Percentiles rank a stretch among this genome's conserved stretches.
These are phyloP conservation scores for Morone chrysops DNA, from an alignment of 2,113 vertebrate genomes.

Conservation along the genomic window DNA sequence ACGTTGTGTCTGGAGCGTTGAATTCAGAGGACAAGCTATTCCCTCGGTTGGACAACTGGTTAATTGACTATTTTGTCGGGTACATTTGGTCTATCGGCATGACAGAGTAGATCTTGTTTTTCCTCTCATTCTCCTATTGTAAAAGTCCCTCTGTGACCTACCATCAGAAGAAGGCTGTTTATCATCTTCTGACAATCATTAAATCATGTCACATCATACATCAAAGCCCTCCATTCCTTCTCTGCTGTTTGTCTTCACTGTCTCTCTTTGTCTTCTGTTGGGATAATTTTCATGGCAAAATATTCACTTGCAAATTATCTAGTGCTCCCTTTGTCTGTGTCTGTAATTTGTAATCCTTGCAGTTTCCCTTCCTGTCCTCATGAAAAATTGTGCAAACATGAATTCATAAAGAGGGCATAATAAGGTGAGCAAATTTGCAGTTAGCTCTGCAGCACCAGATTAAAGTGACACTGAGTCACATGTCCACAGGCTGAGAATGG, in stretches of 20 bases:
- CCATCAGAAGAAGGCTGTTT: constrained; percentile 28
- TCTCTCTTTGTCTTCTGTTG: constrained; percentile 7
- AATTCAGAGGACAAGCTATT: constrained; percentile 8
- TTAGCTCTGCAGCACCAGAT: constrained; percentile 18
- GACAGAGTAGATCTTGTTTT: constrained; percentile 14
- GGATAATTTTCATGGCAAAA: constrained; percentile 5
- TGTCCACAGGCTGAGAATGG: constrained; percentile 23
- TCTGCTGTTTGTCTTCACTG: constrained; percentile 6
- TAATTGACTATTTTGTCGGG: constrained; percentile 2
- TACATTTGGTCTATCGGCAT: constrained; percentile 3
- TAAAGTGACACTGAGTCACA: constrained; percentile 4
- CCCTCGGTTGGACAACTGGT: constrained; percentile 1
- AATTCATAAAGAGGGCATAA: constrained; percentile 19
- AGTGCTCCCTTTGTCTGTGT: background rate
- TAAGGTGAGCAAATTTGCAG: constrained; percentile 6
- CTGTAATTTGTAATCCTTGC: constrained; percentile 14
- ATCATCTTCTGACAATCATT: constrained; percentile 38
- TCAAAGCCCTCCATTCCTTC: constrained; percentile 30
- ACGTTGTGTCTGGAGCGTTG: constrained; percentile 1
- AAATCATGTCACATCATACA: constrained; percentile 33
- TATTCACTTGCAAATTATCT: background rate
- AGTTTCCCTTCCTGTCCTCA: background rate
- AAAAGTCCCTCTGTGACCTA: constrained; percentile 15
- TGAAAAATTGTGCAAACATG: constrained; percentile 20
- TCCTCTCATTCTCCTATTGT: constrained; percentile 23